Percentiles rank a stretch among this genome's conserved stretches.
These are phyloP conservation scores for Nomia melanderi DNA, from an alignment of 1,140 invertebrate species.

Conservation along the genomic window DNA sequence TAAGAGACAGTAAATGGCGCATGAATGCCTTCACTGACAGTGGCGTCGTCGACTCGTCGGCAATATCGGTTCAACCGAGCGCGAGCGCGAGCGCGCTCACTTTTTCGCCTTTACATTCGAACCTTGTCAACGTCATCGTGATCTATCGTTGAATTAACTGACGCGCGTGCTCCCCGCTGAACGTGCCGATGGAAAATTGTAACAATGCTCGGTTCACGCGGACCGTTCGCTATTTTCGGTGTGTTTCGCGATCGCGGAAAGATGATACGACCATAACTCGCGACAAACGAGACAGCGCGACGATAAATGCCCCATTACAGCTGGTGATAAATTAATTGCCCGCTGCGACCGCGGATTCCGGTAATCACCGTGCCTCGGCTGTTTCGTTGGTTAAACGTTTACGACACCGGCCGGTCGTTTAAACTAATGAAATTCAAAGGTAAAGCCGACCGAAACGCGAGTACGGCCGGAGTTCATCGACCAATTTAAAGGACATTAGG, in stretches of 20 bases:
- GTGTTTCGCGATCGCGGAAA: too few relatives aligned
- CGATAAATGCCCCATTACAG: too few relatives aligned
- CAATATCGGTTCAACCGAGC: not conserved
- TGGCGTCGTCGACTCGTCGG: slow-evolving; percentile 5
- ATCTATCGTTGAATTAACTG: not conserved
- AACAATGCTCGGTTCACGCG: not conserved
- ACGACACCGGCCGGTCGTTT: too few relatives aligned
- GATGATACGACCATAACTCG: too few relatives aligned
- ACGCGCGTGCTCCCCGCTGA: too few relatives aligned
- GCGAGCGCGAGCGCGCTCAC: too few relatives aligned
- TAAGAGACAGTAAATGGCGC: slow-evolving; percentile 45
- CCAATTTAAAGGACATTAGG: slow-evolving; percentile 49
- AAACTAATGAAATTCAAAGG: not conserved
- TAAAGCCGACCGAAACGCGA: not conserved
- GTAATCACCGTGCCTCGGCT: too few relatives aligned
- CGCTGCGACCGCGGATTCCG: too few relatives aligned
- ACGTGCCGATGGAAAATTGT: not conserved
- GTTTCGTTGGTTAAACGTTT: too few relatives aligned
- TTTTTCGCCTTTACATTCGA: slow-evolving; percentile 21
- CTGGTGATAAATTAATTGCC: too few relatives aligned
- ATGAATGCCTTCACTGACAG: slow-evolving; percentile 37
- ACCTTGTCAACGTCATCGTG: not conserved
- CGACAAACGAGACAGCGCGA: too few relatives aligned
- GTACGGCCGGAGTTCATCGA: slow-evolving; percentile 29
- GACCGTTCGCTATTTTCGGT: too few relatives aligned